Base-by-base conservation (phyloP, 2,888 invertebrate species). In the Heliconius ismenius region DNA sequence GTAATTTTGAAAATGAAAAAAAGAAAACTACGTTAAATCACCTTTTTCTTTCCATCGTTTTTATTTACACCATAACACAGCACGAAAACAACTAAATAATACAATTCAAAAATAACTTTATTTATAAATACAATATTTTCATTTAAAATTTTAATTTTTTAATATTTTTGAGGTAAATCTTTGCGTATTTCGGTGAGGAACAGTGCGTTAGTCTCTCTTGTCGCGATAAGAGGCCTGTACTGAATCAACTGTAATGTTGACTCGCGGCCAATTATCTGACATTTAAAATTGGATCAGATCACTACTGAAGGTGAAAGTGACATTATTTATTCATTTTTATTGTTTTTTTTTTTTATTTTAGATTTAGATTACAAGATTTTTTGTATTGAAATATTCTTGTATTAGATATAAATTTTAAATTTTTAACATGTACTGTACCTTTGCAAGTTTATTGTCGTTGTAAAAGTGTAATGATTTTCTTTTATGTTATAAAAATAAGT, bases 201-300 rank as follows among this genome's bases (percentile, higher is more conserved):
- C 76, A 77, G 79, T 75, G 81, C 81, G 78, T 73, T 39, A 62
- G 73, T 39, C 73, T 13, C 83, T 86, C 85, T 83, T 84, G 83
- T 83, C 78, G 83, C 83, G 82, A 81, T 81, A 84, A 84, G 84
- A 86, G 83, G 81, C 86, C 83, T 81, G 84, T 85, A 90, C 88
- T 89, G 86, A 88, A 90, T 87, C 89, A 87, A 87, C 89, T 88
- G 80, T 81, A 82, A 84, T 85, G 89, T 91, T 92, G 92, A 92
- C 87, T 86, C 84, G 87, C 86, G 89, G 93, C 92, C 93, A 92
- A 93, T 93, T 92, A 92, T 91, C 92, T 93, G 93, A 93, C 93
- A 94, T 93, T 93, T 93, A 92, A 94, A 94, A 93, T 92, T 91
- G 92, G 93, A 92, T 89, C 92, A 89, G 87, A 88, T 80, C 77